phyloP scores from a whole-genome alignment of 2,113 vertebrate species.

The Peucedramus taeniatus region DNA sequence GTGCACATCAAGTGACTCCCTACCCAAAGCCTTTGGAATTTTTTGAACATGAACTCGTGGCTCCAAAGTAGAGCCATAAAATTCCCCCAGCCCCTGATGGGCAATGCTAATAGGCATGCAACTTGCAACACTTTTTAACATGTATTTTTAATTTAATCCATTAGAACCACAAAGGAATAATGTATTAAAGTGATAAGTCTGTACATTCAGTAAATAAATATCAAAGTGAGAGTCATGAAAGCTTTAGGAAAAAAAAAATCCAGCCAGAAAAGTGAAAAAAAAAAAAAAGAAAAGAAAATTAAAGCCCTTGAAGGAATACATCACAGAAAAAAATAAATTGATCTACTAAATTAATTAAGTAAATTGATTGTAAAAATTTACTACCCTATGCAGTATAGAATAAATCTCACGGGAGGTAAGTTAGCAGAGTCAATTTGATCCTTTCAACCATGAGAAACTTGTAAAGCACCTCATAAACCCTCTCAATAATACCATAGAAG shows the following conservation, averaged over 20 bases:
- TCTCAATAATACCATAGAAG: conserved; percentile 17
- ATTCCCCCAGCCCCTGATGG: background rate
- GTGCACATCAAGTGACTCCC: background rate
- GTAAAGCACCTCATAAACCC: conserved; percentile 63
- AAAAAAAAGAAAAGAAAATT: conserved; percentile 10
- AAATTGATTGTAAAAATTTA: conserved; percentile 71
- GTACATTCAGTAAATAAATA: conserved; percentile 57
- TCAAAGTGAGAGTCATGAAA: conserved; percentile 60
- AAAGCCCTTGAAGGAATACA: conserved; percentile 66
- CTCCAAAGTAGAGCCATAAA: background rate
- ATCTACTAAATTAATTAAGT: conserved; percentile 71
- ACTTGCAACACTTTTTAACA: conserved; percentile 10
- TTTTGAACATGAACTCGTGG: background rate
- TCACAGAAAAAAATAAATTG: conserved; percentile 70
- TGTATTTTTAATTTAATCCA: conserved; percentile 65
- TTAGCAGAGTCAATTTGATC: conserved; percentile 61
- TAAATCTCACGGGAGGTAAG: conserved; percentile 42
- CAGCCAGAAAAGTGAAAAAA: background rate
- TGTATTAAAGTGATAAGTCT: conserved; percentile 48
- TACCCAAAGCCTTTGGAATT: background rate
- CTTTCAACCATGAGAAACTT: conserved; percentile 42
- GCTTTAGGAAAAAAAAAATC: background rate
- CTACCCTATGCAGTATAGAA: conserved; percentile 33
- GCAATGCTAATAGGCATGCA: conserved; percentile 19
- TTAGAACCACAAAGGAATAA: conserved; percentile 59